Evolutionary conservation across 2,113 vertebrate species (phyloP).

Genomic region (Talpa occidentalis): DNA sequence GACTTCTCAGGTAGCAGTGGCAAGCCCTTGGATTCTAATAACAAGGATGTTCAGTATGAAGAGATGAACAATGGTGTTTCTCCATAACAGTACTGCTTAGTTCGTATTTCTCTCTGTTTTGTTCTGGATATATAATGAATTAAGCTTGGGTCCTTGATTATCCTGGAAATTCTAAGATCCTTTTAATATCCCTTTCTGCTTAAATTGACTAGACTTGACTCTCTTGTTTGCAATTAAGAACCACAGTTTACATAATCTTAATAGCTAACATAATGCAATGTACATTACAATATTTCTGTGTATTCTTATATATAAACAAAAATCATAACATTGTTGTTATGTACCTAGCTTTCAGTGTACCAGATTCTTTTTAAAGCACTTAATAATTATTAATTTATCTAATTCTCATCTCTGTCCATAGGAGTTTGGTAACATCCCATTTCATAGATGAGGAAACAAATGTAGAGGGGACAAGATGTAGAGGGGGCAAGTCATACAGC

Average conservation of each 20-base stretch:
- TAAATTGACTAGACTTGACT: not conserved
- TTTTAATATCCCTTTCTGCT: not conserved
- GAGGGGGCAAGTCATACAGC: not conserved
- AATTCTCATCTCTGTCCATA: not conserved
- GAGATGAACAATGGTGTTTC: not conserved
- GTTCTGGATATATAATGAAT: not conserved
- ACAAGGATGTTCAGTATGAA: not conserved
- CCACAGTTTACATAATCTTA: not conserved
- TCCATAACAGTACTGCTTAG: not conserved
- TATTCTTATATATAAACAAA: not conserved
- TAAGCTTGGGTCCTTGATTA: not conserved
- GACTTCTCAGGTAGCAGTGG: not conserved
- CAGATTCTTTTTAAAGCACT: not conserved
- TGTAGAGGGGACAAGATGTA: not conserved
- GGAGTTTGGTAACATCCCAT: not conserved
- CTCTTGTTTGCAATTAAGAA: not conserved
- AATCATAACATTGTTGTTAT: not conserved
- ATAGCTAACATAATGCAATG: not conserved
- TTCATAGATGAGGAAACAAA: constrained; percentile 2
- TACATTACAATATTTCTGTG: not conserved
- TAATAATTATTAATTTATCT: not conserved
- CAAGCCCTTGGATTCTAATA: not conserved
- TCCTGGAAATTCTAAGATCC: not conserved
- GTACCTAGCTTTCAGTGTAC: not conserved
- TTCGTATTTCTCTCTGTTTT: not conserved